These are phyloP conservation scores for Oligia latruncula DNA, from an alignment of 2,888 invertebrate genomes.

Conservation along the genomic window DNA sequence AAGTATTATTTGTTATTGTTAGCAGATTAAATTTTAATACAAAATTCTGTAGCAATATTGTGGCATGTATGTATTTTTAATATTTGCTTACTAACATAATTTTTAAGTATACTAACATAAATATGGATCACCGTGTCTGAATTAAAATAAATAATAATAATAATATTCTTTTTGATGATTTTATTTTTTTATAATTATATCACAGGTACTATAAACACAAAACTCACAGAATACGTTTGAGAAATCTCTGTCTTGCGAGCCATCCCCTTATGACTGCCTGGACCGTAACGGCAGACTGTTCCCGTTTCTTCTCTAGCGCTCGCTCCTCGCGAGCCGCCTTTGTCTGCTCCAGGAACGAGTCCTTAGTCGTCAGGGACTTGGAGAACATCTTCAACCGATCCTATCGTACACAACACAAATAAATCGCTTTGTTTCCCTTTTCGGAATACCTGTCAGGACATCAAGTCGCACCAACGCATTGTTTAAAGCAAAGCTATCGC, in stretches of 20 bases:
- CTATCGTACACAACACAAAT: constrained; percentile 69
- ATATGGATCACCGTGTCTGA: too few species aligned
- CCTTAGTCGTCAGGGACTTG: constrained; percentile 91
- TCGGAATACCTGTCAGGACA: constrained; percentile 76
- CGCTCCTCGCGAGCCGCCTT: constrained; percentile 97
- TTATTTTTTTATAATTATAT: neutral
- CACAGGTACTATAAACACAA: neutral
- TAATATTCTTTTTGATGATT: neutral
- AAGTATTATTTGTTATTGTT: constrained; percentile 3
- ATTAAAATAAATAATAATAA: too few species aligned
- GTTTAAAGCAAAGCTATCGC: constrained; percentile 55
- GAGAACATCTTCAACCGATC: constrained; percentile 80
- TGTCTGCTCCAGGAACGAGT: constrained; percentile 96
- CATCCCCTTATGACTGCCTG: constrained; percentile 94
- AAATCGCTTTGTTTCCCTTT: constrained; percentile 81
- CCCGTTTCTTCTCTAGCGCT: constrained; percentile 95
- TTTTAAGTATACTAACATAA: too few species aligned
- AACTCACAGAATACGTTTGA: constrained; percentile 93
- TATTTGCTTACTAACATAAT: too few species aligned
- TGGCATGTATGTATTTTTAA: too few species aligned
- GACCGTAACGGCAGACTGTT: constrained; percentile 93
- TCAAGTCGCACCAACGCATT: constrained; percentile 57
- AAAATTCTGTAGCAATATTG: neutral
- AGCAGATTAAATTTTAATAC: neutral
- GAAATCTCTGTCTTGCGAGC: constrained; percentile 92